These are phyloP conservation scores for Lymantria monacha DNA, from an alignment of 2,888 invertebrate genomes.

Conservation along the genomic window DNA sequence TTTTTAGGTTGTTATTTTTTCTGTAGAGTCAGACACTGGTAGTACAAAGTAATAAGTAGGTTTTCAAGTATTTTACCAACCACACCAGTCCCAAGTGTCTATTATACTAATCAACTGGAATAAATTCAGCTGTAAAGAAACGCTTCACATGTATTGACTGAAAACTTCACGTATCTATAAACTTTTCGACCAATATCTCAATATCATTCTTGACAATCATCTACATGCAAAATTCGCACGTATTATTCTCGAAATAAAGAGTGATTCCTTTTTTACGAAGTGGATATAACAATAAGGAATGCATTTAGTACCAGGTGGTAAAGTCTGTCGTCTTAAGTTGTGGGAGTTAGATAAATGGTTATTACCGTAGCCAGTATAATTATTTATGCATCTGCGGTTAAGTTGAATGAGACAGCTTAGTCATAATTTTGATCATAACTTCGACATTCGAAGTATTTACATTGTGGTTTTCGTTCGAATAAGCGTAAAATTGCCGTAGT, in stretches of 20 bases:
- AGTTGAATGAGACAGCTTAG: not conserved
- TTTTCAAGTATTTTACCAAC: not conserved
- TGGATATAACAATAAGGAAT: not conserved
- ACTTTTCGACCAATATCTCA: constrained; percentile 12
- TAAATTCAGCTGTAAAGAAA: constrained; percentile 14
- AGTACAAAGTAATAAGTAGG: not conserved
- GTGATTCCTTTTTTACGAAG: not conserved
- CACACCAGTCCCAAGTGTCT: constrained; percentile 21
- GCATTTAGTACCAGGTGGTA: constrained; percentile 63
- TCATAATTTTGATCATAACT: too few species aligned
- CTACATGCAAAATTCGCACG: constrained; percentile 9
- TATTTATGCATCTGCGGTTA: not conserved
- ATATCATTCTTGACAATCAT: not conserved
- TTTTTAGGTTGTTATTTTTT: too few species aligned
- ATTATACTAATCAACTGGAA: constrained; percentile 16
- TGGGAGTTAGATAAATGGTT: constrained; percentile 42
- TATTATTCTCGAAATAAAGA: not conserved
- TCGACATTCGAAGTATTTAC: too few species aligned
- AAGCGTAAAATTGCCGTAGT: too few species aligned
- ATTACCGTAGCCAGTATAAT: constrained; percentile 29
- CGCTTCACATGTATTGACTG: constrained; percentile 24
- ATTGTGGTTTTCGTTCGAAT: too few species aligned
- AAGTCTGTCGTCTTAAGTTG: constrained; percentile 35
- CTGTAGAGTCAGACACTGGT: too few species aligned
- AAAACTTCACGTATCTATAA: constrained; percentile 19